Conservation (phyloP, 2,888 invertebrate genomes). For the Proisotoma minuta region DNA sequence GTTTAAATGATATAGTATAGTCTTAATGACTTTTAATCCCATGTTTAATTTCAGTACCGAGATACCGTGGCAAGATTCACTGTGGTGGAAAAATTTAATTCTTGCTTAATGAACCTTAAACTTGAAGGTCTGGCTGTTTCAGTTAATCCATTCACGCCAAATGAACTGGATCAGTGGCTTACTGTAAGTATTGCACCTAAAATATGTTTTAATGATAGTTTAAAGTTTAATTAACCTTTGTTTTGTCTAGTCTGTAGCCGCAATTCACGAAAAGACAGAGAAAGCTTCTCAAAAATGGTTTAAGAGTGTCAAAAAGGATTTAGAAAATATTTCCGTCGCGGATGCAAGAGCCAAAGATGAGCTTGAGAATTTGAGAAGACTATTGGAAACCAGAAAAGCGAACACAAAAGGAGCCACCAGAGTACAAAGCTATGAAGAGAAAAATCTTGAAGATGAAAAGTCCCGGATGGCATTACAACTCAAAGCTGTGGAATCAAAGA, state of each 20-base stretch:
- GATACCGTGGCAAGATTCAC: background rate
- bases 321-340: background rate
- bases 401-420: background rate
- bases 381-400: background rate
- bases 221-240: no score
- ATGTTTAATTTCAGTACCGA: background rate
- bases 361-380: background rate
- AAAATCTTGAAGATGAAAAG: background rate
- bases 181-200: background rate
- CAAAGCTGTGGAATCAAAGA: no score
- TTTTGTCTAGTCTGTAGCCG: background rate
- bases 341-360: background rate
- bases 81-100: background rate
- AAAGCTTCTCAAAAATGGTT: background rate
- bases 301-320: background rate
- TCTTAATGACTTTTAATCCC: no score
- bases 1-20: no score
- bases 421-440: background rate
- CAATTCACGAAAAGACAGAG: background rate
- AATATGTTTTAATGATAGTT: no score
- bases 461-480: no score
- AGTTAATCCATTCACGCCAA: background rate
- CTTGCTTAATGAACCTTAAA: background rate
- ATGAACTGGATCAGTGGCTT: background rate
- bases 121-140: background rate